A percentile compares a stretch with the other conserved stretches of the same genome.
Evolutionary conservation across 2,888 invertebrate species (phyloP).

Genomic region (Cremastobaeus sp.): DNA sequence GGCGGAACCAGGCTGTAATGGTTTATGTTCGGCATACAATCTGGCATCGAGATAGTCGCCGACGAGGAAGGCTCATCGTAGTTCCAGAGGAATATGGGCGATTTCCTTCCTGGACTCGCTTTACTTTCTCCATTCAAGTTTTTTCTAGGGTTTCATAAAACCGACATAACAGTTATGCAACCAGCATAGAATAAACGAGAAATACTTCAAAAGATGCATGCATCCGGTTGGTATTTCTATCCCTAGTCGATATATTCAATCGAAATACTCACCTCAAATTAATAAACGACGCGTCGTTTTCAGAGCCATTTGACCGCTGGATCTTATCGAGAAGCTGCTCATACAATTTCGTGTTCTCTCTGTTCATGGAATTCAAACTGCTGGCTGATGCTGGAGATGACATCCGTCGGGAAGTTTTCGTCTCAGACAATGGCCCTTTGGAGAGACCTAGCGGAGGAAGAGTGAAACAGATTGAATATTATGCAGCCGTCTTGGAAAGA

Average conservation of each 20-base stretch:
- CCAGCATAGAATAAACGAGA: not conserved
- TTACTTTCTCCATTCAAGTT: constrained; percentile 62
- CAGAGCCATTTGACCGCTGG: constrained; percentile 65
- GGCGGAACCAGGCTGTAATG: constrained; percentile 74
- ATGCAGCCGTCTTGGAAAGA: too few species aligned
- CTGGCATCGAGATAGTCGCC: constrained; percentile 61
- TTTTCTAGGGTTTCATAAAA: too few species aligned
- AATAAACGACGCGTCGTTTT: constrained; percentile 65
- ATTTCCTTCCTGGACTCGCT: constrained; percentile 60
- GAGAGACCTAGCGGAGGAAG: constrained; percentile 70
- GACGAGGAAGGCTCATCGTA: constrained; percentile 64
- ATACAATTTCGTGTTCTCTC: constrained; percentile 67
- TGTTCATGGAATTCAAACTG: constrained; percentile 59
- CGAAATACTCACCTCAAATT: constrained; percentile 29
- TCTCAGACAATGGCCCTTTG: constrained; percentile 68
- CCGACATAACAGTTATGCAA: too few species aligned
- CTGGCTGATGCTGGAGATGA: constrained; percentile 68
- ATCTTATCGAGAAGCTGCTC: constrained; percentile 70
- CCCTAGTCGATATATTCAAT: too few species aligned
- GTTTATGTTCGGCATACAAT: constrained; percentile 67
- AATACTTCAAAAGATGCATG: too few species aligned
- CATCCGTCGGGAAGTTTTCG: constrained; percentile 68
- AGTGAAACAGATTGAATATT: too few species aligned
- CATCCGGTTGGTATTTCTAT: too few species aligned
- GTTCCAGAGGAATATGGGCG: constrained; percentile 60